These are phyloP conservation scores for Hipparchia semele DNA, from an alignment of 2,888 invertebrate genomes.

Conservation along the genomic window DNA sequence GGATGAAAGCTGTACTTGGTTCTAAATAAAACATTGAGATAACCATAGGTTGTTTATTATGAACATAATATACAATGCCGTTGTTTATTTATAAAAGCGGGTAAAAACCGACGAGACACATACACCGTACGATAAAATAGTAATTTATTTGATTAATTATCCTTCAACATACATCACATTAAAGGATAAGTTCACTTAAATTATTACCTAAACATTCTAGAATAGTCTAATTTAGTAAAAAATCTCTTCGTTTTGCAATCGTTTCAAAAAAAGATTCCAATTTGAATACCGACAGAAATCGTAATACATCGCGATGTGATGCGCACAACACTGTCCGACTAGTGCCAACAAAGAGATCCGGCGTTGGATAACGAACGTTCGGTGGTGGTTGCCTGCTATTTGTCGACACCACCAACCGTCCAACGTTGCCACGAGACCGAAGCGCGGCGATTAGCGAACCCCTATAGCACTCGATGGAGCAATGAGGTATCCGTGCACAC, in stretches of 20 bases:
- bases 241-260: slow-evolving; percentile 9
- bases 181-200: slow-evolving; percentile 56
- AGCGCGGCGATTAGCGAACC: background rate
- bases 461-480: background rate
- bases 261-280: background rate
- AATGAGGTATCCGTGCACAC: no score
- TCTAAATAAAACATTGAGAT: slow-evolving; percentile 31
- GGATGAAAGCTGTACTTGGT: no score
- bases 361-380: background rate
- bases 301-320: background rate
- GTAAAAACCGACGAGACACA: slow-evolving; percentile 76
- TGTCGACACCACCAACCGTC: background rate
- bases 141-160: slow-evolving; percentile 56
- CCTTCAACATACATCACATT: slow-evolving; percentile 54
- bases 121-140: slow-evolving; percentile 70
- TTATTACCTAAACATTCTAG: slow-evolving; percentile 38
- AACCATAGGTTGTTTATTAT: slow-evolving; percentile 73
- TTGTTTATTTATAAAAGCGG: slow-evolving; percentile 80
- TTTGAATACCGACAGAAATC: background rate
- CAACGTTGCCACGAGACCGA: background rate
- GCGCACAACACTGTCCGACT: background rate
- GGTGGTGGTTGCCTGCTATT: background rate
- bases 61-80: slow-evolving; percentile 81
- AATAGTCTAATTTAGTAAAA: slow-evolving; percentile 36
- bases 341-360: background rate